Evolutionary conservation across 1,140 invertebrate genomes (phyloP).

Genomic region (Ceratosolen solmsi): DNA sequence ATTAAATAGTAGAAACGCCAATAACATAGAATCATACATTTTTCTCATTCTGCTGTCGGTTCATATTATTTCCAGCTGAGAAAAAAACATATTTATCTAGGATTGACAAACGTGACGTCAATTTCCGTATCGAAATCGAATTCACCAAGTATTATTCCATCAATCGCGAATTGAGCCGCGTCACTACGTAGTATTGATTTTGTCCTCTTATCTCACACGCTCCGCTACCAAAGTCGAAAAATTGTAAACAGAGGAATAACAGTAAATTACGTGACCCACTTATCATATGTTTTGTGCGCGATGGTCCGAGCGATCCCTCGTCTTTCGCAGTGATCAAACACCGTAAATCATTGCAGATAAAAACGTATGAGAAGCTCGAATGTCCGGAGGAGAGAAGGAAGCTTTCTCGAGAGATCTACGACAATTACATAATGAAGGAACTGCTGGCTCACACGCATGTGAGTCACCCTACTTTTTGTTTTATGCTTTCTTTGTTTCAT

Average conservation of each 20-base stretch:
- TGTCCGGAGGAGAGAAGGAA: constrained; percentile 95
- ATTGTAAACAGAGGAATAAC: neutral
- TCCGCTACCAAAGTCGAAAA: neutral
- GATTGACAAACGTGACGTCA: no score
- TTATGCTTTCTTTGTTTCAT: neutral
- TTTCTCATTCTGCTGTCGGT: no score
- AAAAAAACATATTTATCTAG: no score
- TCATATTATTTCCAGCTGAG: no score
- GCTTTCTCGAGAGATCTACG: constrained; percentile 97
- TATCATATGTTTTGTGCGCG: neutral
- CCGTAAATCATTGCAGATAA: constrained; percentile 83
- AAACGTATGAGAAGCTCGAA: constrained; percentile 98
- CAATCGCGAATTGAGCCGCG: neutral
- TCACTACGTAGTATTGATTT: neutral
- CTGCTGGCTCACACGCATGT: constrained; percentile 98
- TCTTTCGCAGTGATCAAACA: neutral
- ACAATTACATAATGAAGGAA: constrained; percentile 99
- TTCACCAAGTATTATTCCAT: neutral
- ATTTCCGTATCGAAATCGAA: no score
- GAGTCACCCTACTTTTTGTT: constrained; percentile 71
- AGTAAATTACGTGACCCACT: neutral
- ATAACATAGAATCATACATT: no score
- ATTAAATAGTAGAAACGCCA: no score
- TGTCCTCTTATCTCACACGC: neutral
- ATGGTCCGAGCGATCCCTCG: neutral